phyloP scores from a whole-genome alignment of 2,888 invertebrate genomes.

The Sminthurinus aureus region DNA sequence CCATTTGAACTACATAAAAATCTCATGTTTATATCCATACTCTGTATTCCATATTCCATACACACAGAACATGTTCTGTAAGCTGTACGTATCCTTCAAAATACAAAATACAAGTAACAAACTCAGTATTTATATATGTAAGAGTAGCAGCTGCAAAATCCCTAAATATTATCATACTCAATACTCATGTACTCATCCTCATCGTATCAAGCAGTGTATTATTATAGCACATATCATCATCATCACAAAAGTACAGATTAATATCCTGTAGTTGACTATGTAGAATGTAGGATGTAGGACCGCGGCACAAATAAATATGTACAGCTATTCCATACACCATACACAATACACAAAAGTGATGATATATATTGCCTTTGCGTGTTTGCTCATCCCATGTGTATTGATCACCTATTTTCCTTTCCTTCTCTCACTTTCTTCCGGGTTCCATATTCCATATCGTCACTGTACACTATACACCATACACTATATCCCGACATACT shows the following conservation, averaged over 20 bases:
- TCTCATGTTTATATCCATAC: not conserved
- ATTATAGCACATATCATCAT: not conserved
- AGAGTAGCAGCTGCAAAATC: not conserved
- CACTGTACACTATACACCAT: constrained; percentile 33
- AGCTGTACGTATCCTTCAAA: not conserved
- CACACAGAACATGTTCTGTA: not conserved
- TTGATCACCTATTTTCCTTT: constrained; percentile 41
- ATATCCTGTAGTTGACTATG: too few species aligned
- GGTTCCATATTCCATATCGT: constrained; percentile 22
- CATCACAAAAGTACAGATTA: not conserved
- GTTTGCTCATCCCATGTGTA: constrained; percentile 42
- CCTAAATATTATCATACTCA: not conserved
- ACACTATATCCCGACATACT: not conserved
- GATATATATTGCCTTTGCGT: constrained; percentile 32
- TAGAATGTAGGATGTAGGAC: too few species aligned
- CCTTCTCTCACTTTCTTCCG: constrained; percentile 32
- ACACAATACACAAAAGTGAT: too few species aligned
- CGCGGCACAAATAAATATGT: too few species aligned
- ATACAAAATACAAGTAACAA: not conserved
- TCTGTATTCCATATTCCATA: not conserved
- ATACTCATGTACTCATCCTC: not conserved
- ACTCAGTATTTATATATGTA: constrained; percentile 1
- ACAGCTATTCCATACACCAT: too few species aligned
- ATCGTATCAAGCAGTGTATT: not conserved
- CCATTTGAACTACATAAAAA: not conserved